Conservation (phyloP, 1,140 invertebrate genomes). For the Drosophila gunungcola region DNA sequence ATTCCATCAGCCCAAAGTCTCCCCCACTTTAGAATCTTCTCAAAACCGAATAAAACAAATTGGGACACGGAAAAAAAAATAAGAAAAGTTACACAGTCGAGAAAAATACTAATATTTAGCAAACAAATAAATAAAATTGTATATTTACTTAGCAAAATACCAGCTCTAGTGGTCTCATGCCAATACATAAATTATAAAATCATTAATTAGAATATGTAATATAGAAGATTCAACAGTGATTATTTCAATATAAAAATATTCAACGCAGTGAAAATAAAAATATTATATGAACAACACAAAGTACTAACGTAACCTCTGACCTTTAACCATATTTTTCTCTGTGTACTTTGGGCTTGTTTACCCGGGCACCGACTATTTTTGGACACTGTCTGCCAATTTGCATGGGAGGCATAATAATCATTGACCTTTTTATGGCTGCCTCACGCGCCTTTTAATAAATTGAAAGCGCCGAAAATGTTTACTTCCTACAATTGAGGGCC, state of each 20-base stretch:
- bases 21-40: slow-evolving; percentile 29
- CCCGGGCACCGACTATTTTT: slow-evolving; percentile 32
- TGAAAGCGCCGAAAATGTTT: slow-evolving; percentile 66
- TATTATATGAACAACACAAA: not conserved
- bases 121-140: no score
- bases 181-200: no score
- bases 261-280: not conserved
- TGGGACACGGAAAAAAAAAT: slow-evolving; percentile 1
- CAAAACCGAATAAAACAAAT: slow-evolving; percentile 32
- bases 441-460: slow-evolving; percentile 76
- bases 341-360: slow-evolving; percentile 3
- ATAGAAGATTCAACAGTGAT: no score
- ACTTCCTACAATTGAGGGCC: slow-evolving; percentile 52
- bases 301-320: not conserved
- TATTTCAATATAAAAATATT: no score
- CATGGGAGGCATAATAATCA: slow-evolving; percentile 69
- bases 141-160: no score
- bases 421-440: slow-evolving; percentile 74
- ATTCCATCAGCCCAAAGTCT: slow-evolving; percentile 23
- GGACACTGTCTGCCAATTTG: slow-evolving; percentile 46
- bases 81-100: not conserved
- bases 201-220: no score
- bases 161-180: no score
- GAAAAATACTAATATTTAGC: no score
- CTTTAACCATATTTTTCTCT: slow-evolving; percentile 1